Base-by-base conservation (phyloP, 2,888 invertebrate species). In the Phasia obesa region DNA sequence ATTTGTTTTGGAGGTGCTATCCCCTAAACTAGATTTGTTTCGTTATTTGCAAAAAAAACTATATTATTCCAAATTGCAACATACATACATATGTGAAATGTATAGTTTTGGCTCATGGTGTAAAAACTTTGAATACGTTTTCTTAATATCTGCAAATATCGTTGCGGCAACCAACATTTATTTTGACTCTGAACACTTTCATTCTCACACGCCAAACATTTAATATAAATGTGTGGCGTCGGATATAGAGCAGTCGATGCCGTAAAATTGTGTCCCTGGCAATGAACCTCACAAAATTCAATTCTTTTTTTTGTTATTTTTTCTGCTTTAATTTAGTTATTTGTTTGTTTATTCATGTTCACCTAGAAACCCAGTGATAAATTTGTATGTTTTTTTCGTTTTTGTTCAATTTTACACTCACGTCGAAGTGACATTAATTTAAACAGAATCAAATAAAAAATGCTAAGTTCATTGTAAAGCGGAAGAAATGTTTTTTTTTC, bases 251-350 rank as follows among this genome's bases (percentile, higher is more conserved):
- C n/a, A n/a, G n/a, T n/a, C n/a, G 21, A 31, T 70, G 53, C 70
- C 69, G 60, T 55, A 67, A 42, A 42, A 47, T 49, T 71, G 38
- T 11, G 53, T 67, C 79, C 79, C 67, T 83, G 79, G 55, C 75
- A 83, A 79, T 83, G 79, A 83, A 83, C 83, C n/a, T n/a, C n/a
- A n/a, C n/a, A n/a, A n/a, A n/a, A n/a, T n/a, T 79, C 51, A 53
- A 75, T 23, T 69, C 9, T 27, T n/a, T 49, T 15, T 31, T 59
- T 17, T 17, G 1, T 51, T 76, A 25, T 35, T 73, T 51, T 53
- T 35, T 2, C n/a, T 19, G 15, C 19, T 27, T 47, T 59, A 27
- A 49, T 59, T 38, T 49, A 59, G 51, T 44, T 53, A 42, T n/a
- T 67, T 35, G 5, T n/a, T n/a, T n/a, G n/a, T n/a, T n/a, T n/a